Evolutionary conservation across 2,888 invertebrate species (phyloP), one percentile per base, ranked within the genome.

Genomic region (Sceliomorpha sp.): DNA sequence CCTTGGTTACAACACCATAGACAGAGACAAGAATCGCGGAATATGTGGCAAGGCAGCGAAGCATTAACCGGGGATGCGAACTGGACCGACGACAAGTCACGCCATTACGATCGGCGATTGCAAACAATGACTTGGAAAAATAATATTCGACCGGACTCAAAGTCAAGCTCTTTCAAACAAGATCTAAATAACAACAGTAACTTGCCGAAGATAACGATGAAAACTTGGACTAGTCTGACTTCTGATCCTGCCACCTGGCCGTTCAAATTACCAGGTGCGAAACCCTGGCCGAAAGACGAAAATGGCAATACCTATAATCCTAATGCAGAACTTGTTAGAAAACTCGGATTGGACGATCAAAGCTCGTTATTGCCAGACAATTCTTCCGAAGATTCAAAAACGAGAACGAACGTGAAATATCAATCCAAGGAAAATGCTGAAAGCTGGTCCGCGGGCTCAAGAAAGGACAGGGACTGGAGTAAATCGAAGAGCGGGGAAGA

Each of bases 221-320:
- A 71, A 15, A 63, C 71, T 0, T 71, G 71, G 71, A 71, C 62
- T n/a, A 71, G 71, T 9, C 55, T 71, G n/a, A 64, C 86, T 0
- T 85, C 86, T 0, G 86, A 87, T 62, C 85, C 86, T 0, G 85
- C 84, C 0, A 84, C 86, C 0, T 87, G 87, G 87, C 86, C 87
- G 0, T 84, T 84, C 45, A 86, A 85, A 47, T 59, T 84, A 0
- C 79, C 83, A 0, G 83, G 81, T 0, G 82, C 80, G 0, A 85
- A 86, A 20, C 82, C 86, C 0, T 87, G 87, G 87, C 86, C 84
- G 0, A 86, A 86, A 37, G 85, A 87, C 31, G 79, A 85, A 15
- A 81, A 84, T 42, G 84, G 84, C 0, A 83, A 84, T 20, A 77
- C 86, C 1, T 87, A 86, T 70, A 85, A 85, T 36, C 86, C 85